These are phyloP conservation scores for Brevipalpus yothersi DNA, from an alignment of 1,140 invertebrate species.

Conservation along the genomic window DNA sequence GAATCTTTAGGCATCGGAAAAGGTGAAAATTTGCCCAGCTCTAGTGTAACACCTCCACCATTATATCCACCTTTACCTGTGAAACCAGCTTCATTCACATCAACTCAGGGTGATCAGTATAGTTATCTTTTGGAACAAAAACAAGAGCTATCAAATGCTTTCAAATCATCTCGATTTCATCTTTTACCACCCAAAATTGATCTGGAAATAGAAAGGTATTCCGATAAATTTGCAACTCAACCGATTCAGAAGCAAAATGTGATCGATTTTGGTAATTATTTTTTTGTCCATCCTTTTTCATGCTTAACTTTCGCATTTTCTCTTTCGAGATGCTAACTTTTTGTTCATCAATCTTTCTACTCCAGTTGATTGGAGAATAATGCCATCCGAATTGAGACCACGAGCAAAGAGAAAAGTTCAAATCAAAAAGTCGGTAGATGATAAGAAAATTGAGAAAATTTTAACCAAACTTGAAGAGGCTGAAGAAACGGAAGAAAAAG, in stretches of 20 bases:
- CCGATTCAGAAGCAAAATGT: constrained; percentile 15
- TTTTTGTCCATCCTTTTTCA: neutral
- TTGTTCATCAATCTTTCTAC: neutral
- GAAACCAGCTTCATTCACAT: constrained; percentile 28
- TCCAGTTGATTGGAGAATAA: constrained; percentile 6
- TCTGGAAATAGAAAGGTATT: constrained; percentile 35
- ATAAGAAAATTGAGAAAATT: constrained; percentile 10
- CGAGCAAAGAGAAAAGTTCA: constrained; percentile 19
- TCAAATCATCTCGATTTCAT: constrained; percentile 27
- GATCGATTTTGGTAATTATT: neutral
- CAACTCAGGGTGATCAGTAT: constrained; percentile 18
- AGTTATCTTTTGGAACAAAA: constrained; percentile 30
- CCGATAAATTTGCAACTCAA: constrained; percentile 33
- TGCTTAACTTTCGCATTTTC: neutral
- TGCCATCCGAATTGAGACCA: constrained; percentile 10
- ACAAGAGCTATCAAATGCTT: constrained; percentile 30
- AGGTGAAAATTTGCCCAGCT: constrained; percentile 30
- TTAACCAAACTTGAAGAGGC: constrained; percentile 1
- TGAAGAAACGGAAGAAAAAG: constrained; percentile 11
- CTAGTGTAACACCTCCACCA: constrained; percentile 35
- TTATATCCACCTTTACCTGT: constrained; percentile 27
- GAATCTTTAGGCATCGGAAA: constrained; percentile 34
- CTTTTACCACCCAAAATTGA: constrained; percentile 23
- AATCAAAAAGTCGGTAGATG: constrained; percentile 1
- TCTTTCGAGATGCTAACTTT: neutral